These are phyloP conservation scores for Xenus cinereus DNA, from an alignment of 2,113 vertebrate genomes.

Conservation along the genomic window DNA sequence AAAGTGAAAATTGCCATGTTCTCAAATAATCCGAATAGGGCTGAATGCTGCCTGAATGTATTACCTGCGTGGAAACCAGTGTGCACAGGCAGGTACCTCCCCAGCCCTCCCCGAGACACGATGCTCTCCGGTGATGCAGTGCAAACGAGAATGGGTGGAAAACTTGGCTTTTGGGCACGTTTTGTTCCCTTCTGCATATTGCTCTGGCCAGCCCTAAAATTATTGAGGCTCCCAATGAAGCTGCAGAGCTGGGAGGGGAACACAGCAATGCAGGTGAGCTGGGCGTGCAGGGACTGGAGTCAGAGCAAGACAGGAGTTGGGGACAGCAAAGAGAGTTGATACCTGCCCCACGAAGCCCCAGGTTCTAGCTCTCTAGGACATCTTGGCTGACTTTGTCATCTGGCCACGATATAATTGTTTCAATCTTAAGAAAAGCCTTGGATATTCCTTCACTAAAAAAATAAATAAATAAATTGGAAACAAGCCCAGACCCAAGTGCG, in stretches of 20 bases:
- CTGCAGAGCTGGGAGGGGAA: neutral
- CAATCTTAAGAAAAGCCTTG: neutral
- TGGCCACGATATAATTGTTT: fast-evolving
- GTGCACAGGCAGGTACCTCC: neutral
- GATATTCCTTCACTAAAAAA: neutral
- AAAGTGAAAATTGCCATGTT: neutral
- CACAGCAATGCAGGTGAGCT: neutral
- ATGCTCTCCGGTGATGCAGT: fast-evolving
- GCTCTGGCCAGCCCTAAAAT: neutral
- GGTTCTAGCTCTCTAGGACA: neutral
- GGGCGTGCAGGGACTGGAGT: fast-evolving
- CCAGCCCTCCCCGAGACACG: fast-evolving
- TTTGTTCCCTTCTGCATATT: neutral
- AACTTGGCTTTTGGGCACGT: neutral
- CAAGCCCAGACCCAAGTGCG: neutral
- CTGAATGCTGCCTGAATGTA: neutral
- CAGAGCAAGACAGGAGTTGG: neutral
- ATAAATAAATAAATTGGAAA: neutral
- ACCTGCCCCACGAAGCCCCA: fast-evolving
- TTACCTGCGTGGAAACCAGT: fast-evolving
- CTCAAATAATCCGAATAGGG: neutral
- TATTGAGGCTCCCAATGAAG: neutral
- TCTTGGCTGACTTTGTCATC: neutral
- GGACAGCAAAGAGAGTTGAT: neutral
- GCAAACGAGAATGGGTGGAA: neutral